These are phyloP conservation scores for Macroteleia sp. DNA, from an alignment of 2,888 invertebrate genomes.

Conservation along the genomic window DNA sequence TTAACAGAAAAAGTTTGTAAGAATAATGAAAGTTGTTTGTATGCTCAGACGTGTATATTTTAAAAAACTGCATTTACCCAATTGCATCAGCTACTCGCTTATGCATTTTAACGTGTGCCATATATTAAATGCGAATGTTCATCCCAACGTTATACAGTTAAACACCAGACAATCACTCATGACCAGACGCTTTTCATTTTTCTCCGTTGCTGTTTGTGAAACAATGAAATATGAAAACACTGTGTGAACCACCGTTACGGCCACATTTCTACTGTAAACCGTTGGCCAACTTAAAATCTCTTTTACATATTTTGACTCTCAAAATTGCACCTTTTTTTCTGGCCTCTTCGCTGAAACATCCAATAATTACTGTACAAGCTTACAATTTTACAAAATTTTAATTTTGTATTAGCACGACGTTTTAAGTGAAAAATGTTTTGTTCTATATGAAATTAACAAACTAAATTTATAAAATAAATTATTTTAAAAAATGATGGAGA, in stretches of 20 bases:
- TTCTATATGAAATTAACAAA: too few relatives aligned
- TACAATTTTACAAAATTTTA: too few relatives aligned
- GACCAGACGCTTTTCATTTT: conserved; percentile 40
- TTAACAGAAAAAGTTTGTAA: too few relatives aligned
- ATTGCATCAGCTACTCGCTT: conserved; percentile 3
- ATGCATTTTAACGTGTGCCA: conserved; percentile 1
- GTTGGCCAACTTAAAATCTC: conserved; percentile 17
- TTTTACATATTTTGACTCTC: conserved; percentile 19
- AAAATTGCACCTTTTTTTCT: too few relatives aligned
- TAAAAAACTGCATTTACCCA: conserved; percentile 5
- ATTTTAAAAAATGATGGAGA: too few relatives aligned
- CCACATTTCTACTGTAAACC: conserved; percentile 29
- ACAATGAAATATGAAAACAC: conserved; percentile 46
- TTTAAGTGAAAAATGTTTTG: too few relatives aligned
- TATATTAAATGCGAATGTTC: conserved; percentile 25
- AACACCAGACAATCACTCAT: conserved; percentile 48
- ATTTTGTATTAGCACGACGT: too few relatives aligned
- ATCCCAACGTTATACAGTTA: conserved; percentile 36
- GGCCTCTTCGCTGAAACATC: too few relatives aligned
- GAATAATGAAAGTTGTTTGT: too few relatives aligned
- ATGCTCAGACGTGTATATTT: too few relatives aligned
- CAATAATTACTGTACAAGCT: too few relatives aligned
- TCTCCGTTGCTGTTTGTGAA: conserved; percentile 30
- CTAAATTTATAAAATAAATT: too few relatives aligned
- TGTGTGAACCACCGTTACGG: conserved; percentile 17